phyloP scores from a whole-genome alignment of 2,797 vertebrate species.

The Pipistrellus pipistrellus region DNA sequence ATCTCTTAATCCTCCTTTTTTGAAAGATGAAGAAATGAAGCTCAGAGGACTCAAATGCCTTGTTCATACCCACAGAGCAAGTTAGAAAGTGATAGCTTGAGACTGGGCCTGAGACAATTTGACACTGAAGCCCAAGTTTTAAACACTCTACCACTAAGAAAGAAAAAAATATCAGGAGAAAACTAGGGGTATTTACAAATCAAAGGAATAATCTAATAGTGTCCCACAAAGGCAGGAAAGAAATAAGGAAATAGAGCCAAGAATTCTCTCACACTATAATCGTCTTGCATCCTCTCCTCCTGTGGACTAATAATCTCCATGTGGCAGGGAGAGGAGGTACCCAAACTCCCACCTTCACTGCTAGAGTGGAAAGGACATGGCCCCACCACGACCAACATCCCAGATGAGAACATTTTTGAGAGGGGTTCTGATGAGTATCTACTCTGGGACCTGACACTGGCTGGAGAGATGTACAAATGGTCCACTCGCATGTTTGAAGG shows the following conservation, averaged over 20 bases:
- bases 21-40: not conserved
- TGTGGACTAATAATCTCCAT: accelerated
- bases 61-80: not conserved
- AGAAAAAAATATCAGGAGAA: slow-evolving; percentile 4
- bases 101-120: not conserved
- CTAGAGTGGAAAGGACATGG: not conserved
- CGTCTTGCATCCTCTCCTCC: not conserved
- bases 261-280: not conserved
- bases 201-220: not conserved
- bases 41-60: not conserved
- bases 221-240: not conserved
- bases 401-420: not conserved
- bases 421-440: not conserved
- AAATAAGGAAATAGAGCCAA: not conserved
- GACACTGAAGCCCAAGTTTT: not conserved
- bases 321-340: not conserved
- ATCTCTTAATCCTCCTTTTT: not conserved
- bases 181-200: not conserved
- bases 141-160: not conserved
- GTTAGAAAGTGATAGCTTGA: not conserved
- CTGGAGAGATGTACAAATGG: not conserved
- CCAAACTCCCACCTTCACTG: not conserved
- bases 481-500: not conserved
- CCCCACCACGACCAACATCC: not conserved
- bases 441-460: not conserved